Evolutionary conservation across 2,888 invertebrate species (phyloP).

Genomic region (Sepiola atlantica): DNA sequence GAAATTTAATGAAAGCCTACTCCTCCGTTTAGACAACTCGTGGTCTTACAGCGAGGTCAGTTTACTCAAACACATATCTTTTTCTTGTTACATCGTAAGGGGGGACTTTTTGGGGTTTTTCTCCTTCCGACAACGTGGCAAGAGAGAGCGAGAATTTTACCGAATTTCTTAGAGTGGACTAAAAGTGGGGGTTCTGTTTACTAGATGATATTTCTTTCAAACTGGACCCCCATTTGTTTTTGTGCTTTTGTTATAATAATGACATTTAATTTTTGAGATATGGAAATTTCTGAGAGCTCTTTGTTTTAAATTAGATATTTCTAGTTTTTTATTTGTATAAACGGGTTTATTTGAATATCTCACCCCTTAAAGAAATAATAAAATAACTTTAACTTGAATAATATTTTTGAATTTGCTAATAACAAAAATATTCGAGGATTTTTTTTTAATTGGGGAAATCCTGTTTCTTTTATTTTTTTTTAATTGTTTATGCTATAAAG

Average conservation of each 20-base stretch:
- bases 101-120: not conserved
- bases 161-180: not conserved
- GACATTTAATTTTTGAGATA: not conserved
- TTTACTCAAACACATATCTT: not conserved
- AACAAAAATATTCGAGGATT: too few relatives aligned
- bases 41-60: not conserved
- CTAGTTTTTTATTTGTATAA: too few relatives aligned
- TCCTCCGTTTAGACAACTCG: not conserved
- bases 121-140: slow-evolving; percentile 38
- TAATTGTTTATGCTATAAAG: too few relatives aligned
- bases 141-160: not conserved
- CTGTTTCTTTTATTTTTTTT: too few relatives aligned
- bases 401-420: too few relatives aligned
- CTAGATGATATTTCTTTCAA: not conserved
- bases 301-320: not conserved
- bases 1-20: not conserved
- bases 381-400: too few relatives aligned
- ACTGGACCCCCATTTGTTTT: not conserved
- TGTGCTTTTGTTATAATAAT: not conserved
- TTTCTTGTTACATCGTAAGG: not conserved
- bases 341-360: too few relatives aligned
- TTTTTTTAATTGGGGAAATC: too few relatives aligned
- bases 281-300: not conserved
- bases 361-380: too few relatives aligned
- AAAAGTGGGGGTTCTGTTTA: not conserved